phyloP scores from a whole-genome alignment of 2,888 invertebrate genomes.

The Trissolcus japonicus region DNA sequence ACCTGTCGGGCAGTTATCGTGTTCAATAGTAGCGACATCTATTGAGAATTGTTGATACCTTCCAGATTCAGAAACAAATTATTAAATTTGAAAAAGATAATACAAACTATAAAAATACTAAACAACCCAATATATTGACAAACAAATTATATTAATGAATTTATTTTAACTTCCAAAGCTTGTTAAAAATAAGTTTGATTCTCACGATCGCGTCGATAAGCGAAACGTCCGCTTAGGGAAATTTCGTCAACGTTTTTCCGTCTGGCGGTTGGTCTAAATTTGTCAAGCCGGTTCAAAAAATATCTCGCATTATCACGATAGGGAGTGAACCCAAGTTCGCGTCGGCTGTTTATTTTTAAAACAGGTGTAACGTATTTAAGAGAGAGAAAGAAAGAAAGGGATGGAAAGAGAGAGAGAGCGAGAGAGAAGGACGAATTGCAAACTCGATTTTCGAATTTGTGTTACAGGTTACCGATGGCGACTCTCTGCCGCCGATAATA shows the following conservation, averaged over 20 bases:
- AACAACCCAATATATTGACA: too few relatives aligned
- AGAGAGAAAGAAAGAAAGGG: not conserved
- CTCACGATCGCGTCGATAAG: constrained; percentile 22
- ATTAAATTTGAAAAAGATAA: too few relatives aligned
- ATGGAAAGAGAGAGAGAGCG: not conserved
- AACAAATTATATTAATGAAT: too few relatives aligned
- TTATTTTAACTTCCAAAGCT: too few relatives aligned
- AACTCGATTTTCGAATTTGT: not conserved
- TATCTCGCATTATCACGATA: constrained; percentile 5
- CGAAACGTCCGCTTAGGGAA: constrained; percentile 46
- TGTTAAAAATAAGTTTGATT: too few relatives aligned
- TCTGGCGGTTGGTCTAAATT: constrained; percentile 38
- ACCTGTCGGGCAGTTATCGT: too few relatives aligned
- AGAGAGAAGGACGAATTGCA: not conserved
- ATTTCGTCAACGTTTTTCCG: constrained; percentile 48
- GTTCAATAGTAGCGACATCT: too few relatives aligned
- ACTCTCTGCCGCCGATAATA: constrained; percentile 86
- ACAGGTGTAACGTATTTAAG: not conserved
- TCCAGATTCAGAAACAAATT: too few relatives aligned
- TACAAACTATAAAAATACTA: too few relatives aligned
- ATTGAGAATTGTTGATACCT: too few relatives aligned
- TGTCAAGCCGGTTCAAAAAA: constrained; percentile 17
- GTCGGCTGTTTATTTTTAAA: constrained; percentile 6
- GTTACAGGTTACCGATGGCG: constrained; percentile 83
- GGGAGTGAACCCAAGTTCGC: not conserved